These are phyloP conservation scores for Linyphia triangularis DNA, from an alignment of 2,888 invertebrate genomes.

Conservation along the genomic window DNA sequence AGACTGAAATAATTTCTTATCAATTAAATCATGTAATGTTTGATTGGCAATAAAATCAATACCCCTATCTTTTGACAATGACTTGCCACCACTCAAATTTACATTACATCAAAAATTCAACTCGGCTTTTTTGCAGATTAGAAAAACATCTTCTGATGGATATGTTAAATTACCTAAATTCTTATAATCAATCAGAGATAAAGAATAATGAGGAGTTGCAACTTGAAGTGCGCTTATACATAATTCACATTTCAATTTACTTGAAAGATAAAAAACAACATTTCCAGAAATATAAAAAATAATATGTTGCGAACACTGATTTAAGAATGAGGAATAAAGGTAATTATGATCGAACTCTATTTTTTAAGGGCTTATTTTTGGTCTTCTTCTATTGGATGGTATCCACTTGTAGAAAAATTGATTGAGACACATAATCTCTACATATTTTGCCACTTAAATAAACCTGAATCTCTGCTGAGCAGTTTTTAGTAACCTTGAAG, in stretches of 20 bases:
- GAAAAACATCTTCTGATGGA: slow-evolving; percentile 8
- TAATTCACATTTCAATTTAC: background rate
- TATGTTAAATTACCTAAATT: background rate
- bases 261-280: slow-evolving; percentile 4
- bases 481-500: too few species aligned
- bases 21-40: background rate
- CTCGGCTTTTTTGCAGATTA: background rate
- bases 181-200: background rate
- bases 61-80: background rate
- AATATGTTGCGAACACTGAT: background rate
- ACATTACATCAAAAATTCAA: background rate
- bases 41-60: background rate
- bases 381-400: background rate
- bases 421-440: too few species aligned
- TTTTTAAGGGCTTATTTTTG: background rate
- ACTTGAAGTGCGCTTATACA: background rate
- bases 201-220: background rate
- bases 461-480: too few species aligned
- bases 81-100: background rate
- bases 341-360: background rate
- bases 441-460: too few species aligned
- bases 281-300: background rate
- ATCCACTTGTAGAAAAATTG: background rate
- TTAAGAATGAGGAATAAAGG: background rate
- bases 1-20: background rate